These are phyloP conservation scores for Pemphredon lugubris DNA, from an alignment of 2,888 invertebrate genomes.

Conservation along the genomic window DNA sequence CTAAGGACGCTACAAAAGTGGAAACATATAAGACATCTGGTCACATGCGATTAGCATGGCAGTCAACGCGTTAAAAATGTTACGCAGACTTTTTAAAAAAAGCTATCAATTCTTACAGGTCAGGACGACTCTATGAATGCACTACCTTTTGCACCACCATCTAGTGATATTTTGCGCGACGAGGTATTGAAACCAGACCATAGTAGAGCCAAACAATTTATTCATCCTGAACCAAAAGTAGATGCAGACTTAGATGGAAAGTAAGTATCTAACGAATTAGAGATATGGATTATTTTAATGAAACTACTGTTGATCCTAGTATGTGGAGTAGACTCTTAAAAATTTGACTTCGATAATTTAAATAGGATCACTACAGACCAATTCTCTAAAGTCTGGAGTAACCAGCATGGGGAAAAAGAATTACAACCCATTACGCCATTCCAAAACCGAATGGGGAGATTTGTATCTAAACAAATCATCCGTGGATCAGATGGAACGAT, in stretches of 20 bases:
- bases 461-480: conserved; percentile 82
- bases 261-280: conserved; percentile 73
- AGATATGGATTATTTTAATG: background rate
- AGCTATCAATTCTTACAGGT: too few species aligned
- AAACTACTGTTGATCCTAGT: background rate
- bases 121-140: too few species aligned
- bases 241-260: conserved; percentile 84
- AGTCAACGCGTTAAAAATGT: too few species aligned
- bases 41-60: too few species aligned
- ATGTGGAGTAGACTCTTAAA: too few species aligned
- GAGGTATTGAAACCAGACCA: conserved; percentile 83
- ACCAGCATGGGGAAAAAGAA: conserved; percentile 48
- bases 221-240: conserved; percentile 64
- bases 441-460: conserved; percentile 81
- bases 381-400: conserved; percentile 70
- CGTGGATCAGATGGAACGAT: conserved; percentile 84
- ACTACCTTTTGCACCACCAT: too few species aligned
- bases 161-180: conserved; percentile 82
- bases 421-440: conserved; percentile 51
- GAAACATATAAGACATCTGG: too few species aligned
- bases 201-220: conserved; percentile 59
- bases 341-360: conserved; percentile 7
- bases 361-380: conserved; percentile 70
- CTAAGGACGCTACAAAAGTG: too few species aligned
- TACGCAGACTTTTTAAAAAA: too few species aligned